These are phyloP conservation scores for Stenchaetothrips biformis DNA, from an alignment of 2,888 invertebrate genomes.

Conservation along the genomic window DNA sequence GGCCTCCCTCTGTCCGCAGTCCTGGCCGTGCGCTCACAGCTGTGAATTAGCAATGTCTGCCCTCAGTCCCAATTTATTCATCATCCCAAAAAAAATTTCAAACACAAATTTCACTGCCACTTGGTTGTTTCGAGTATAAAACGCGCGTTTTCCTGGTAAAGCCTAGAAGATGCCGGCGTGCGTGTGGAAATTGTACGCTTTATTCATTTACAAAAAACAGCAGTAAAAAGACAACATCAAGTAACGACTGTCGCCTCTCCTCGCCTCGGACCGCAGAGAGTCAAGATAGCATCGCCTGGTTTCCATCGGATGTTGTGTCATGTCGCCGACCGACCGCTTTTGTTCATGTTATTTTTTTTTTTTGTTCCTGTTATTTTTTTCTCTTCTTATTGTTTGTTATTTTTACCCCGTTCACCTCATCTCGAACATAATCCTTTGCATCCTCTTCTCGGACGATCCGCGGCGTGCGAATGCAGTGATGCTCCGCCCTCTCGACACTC, in stretches of 20 bases:
- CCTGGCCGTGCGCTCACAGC: neutral
- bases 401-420: neutral
- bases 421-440: no score
- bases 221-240: neutral
- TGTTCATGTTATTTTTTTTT: neutral
- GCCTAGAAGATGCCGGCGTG: no score
- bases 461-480: no score
- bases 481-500: no score
- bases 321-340: constrained; percentile 17
- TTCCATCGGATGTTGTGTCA: constrained; percentile 17
- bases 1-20: neutral
- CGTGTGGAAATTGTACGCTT: no score
- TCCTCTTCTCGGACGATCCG: no score
- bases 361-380: neutral
- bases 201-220: neutral
- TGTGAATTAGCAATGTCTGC: neutral
- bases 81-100: no score
- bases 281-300: constrained; percentile 5
- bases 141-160: neutral
- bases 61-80: no score
- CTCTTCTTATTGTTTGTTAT: neutral
- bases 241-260: constrained; percentile 3
- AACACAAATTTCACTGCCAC: neutral
- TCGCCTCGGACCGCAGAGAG: neutral
- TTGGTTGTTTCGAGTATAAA: neutral